Percentiles rank a stretch among this genome's conserved stretches.
These are phyloP conservation scores for Sebastes oblongus DNA, from an alignment of 2,797 vertebrate species.

Conservation along the genomic window DNA sequence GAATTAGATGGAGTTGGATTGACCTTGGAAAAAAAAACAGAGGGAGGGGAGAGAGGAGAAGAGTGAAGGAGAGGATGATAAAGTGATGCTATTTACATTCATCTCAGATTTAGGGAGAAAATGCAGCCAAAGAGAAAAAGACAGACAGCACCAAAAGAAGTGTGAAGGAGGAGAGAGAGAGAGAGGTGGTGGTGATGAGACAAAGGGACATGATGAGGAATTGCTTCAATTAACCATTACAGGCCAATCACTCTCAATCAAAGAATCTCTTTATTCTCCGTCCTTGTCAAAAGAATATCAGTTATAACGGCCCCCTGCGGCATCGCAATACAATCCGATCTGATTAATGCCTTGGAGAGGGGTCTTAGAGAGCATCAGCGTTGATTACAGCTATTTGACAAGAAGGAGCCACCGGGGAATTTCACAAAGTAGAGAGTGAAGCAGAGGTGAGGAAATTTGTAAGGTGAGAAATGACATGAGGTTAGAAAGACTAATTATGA, in stretches of 20 bases:
- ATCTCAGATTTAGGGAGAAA: slow-evolving; percentile 41
- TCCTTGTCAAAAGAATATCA: slow-evolving; percentile 73
- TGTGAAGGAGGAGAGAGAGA: slow-evolving; percentile 35
- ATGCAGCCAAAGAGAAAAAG: slow-evolving; percentile 35
- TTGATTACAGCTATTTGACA: slow-evolving; percentile 75
- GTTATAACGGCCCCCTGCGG: slow-evolving; percentile 58
- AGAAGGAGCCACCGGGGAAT: slow-evolving; percentile 49
- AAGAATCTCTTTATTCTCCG: slow-evolving; percentile 65
- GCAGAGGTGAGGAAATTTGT: slow-evolving; percentile 46
- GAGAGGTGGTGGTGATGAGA: slow-evolving; percentile 42
- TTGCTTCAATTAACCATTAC: slow-evolving; percentile 67
- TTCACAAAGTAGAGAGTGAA: slow-evolving; percentile 20
- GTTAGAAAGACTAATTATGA: slow-evolving; percentile 42
- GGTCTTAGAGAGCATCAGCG: slow-evolving; percentile 61
- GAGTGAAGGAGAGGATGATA: slow-evolving; percentile 37
- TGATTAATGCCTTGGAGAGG: slow-evolving; percentile 70
- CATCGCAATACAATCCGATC: slow-evolving; percentile 69
- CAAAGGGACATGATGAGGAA: slow-evolving; percentile 68
- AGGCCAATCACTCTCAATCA: slow-evolving; percentile 73
- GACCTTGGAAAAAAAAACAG: slow-evolving; percentile 68
- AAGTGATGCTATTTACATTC: slow-evolving; percentile 46
- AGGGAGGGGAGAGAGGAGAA: neutral
- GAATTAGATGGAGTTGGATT: slow-evolving; percentile 59
- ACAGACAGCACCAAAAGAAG: slow-evolving; percentile 37
- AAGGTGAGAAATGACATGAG: slow-evolving; percentile 38